Evolutionary conservation across 2,113 vertebrate genomes (phyloP), one percentile per base, ranked within the genome.

Genomic region (Carassius auratus): DNA sequence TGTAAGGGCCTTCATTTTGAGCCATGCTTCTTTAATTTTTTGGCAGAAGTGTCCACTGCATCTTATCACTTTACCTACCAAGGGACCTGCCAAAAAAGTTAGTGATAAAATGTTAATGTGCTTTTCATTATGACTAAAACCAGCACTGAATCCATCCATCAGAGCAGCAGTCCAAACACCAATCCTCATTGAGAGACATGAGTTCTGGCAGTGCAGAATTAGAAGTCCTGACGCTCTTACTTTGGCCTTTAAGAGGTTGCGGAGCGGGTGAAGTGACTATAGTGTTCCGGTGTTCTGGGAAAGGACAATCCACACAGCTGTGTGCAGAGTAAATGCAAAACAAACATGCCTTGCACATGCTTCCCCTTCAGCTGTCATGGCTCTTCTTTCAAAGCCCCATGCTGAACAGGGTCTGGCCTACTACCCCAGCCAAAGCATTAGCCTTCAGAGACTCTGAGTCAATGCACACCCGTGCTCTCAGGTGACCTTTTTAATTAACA

Each of bases 261-360:
- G 90, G 48, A 83, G 87, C 92, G 90, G 89, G 88, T 76, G 85
- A 90, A 89, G 88, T 75, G 89, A 92, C 91, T 91, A 88, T 86
- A 91, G 89, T 86, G 92, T 93, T 94, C 93, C 91, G 87, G 91
- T 91, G 91, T 94, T 94, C 93, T 93, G 93, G 92, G 92, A 94
- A 94, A 94, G 93, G 92, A 94, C 92, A 93, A 92, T 92, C 92
- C 93, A 93, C 92, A 93, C 94, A 95, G 93, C 94, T 95, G 93
- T 90, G 86, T 91, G 90, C 88, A 77, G 89, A 89, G 92, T 94
- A 95, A 94, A 95, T 93, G 93, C 92, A 95, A 95, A 95, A 95
- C 93, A 95, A 95, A 95, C 94, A 95, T 91, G 92, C 92, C 93
- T 93, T 87, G 92, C 91, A 93, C 92, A 94, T 93, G 93, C 92